Percentiles rank a stretch among this genome's conserved stretches.
Evolutionary conservation across 2,113 vertebrate genomes (phyloP).

Genomic region (Caracal caracal): DNA sequence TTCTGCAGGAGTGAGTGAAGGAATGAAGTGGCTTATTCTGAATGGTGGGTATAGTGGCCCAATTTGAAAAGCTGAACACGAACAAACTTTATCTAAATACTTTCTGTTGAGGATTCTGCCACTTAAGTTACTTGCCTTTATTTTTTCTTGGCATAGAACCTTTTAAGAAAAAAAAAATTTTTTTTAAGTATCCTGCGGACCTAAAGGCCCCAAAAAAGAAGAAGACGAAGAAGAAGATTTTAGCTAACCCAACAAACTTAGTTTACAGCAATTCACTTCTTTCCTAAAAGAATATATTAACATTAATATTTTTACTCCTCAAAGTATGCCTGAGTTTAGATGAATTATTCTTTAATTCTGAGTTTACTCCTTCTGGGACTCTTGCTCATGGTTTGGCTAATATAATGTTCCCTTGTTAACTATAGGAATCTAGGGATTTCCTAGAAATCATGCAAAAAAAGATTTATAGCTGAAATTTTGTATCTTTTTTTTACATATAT

Average conservation of each 20-base stretch:
- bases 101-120: neutral
- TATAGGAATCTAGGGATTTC: neutral
- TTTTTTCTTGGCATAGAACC: neutral
- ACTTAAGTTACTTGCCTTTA: neutral
- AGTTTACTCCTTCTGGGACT: neutral
- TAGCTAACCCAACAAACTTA: neutral
- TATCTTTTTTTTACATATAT: slow-evolving; percentile 37
- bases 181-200: neutral
- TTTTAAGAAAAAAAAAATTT: neutral
- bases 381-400: neutral
- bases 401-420: neutral
- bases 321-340: neutral
- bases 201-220: neutral
- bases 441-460: neutral
- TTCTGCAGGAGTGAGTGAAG: neutral
- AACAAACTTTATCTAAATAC: neutral
- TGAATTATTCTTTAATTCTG: neutral
- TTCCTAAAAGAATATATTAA: neutral
- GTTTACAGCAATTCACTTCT: neutral
- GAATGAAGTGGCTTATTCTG: neutral
- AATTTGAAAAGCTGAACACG: neutral
- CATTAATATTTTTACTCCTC: neutral
- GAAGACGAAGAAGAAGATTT: neutral
- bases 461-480: neutral
- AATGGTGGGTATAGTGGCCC: neutral